phyloP scores from a whole-genome alignment of 2,888 invertebrate genomes.

The Leptopilina syphax region DNA sequence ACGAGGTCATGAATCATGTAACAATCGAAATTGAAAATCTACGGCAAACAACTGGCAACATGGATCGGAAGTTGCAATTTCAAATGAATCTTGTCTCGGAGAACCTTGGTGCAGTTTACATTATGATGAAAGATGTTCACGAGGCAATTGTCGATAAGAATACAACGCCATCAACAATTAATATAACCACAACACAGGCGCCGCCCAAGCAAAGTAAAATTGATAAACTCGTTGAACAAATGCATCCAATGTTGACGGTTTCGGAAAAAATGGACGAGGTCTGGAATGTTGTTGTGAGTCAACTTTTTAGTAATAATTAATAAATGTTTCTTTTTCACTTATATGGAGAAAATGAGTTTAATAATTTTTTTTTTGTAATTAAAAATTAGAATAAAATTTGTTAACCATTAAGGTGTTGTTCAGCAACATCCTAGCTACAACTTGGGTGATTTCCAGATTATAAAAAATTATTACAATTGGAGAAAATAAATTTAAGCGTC shows the following conservation, averaged over 20 bases:
- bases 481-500: too few relatives aligned
- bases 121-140: conserved; percentile 89
- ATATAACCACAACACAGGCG: conserved; percentile 81
- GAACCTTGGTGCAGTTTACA: conserved; percentile 87
- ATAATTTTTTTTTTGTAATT: too few relatives aligned
- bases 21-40: conserved; percentile 89
- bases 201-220: conserved; percentile 82
- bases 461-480: too few relatives aligned
- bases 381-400: too few relatives aligned
- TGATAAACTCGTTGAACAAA: conserved; percentile 88
- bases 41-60: conserved; percentile 86
- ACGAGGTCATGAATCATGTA: conserved; percentile 88
- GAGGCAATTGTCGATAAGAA: conserved; percentile 89
- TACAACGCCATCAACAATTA: conserved; percentile 76
- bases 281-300: conserved; percentile 87
- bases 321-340: too few relatives aligned
- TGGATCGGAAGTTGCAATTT: conserved; percentile 90
- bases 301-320: not conserved
- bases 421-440: too few relatives aligned
- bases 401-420: too few relatives aligned
- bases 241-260: conserved; percentile 90
- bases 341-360: too few relatives aligned
- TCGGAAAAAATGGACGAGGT: conserved; percentile 95
- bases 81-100: conserved; percentile 91
- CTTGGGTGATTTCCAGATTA: too few relatives aligned